Conservation (phyloP, 2,888 invertebrate species). For the Furcula furcula region DNA sequence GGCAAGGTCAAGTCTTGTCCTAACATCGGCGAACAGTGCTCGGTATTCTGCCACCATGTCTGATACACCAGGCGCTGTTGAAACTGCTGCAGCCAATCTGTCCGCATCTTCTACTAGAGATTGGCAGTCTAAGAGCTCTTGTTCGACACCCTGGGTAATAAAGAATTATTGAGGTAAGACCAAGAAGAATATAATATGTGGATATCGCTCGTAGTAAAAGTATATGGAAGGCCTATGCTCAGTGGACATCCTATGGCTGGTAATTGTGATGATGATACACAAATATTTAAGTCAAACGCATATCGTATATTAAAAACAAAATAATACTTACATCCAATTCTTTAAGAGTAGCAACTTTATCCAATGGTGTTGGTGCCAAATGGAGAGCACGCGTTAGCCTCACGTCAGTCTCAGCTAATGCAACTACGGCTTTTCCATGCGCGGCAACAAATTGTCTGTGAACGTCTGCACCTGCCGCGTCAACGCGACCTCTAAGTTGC, state of each 20-base stretch:
- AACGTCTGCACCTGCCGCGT: constrained; percentile 81
- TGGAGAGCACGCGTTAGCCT: constrained; percentile 86
- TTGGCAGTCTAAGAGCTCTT: constrained; percentile 60
- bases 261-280: no score
- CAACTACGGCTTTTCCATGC: constrained; percentile 87
- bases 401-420: constrained; percentile 87
- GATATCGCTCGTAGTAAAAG: no score
- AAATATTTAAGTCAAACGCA: no score
- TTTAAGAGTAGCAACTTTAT: constrained; percentile 59
- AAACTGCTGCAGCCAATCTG: constrained; percentile 47
- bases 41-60: constrained; percentile 69
- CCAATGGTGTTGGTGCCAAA: constrained; percentile 74
- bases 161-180: no score
- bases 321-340: constrained; percentile 71
- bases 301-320: no score
- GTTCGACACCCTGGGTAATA: constrained; percentile 53
- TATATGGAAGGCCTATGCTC: no score
- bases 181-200: no score
- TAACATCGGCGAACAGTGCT: constrained; percentile 60
- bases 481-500: constrained; percentile 81
- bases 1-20: constrained; percentile 55
- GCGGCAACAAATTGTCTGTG: constrained; percentile 86
- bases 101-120: constrained; percentile 62
- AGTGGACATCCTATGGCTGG: no score
- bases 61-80: constrained; percentile 44